These are phyloP conservation scores for Drosophila falleni DNA, from an alignment of 2,888 invertebrate genomes.

Conservation along the genomic window DNA sequence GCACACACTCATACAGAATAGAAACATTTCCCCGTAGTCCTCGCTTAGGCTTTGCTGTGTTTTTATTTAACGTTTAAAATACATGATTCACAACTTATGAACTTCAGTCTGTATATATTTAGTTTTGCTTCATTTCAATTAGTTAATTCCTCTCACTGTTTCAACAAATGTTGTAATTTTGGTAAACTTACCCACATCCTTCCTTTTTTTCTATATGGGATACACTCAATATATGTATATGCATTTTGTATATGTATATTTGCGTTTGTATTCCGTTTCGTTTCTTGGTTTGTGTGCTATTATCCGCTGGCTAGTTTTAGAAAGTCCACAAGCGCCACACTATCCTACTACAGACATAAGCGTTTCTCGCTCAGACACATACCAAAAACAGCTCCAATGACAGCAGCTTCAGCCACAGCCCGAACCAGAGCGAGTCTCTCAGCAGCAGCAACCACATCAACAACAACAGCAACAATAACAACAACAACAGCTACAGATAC, in stretches of 20 bases:
- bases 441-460: slow-evolving; percentile 26
- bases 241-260: slow-evolving; percentile 6
- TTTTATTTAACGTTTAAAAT: not conserved
- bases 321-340: slow-evolving; percentile 80
- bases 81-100: not conserved
- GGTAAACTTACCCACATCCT: slow-evolving; percentile 37
- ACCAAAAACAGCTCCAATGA: slow-evolving; percentile 77
- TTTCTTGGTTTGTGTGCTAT: slow-evolving; percentile 65
- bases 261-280: slow-evolving; percentile 43
- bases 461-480: slow-evolving; percentile 40
- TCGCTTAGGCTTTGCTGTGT: slow-evolving; percentile 38
- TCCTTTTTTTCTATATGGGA: slow-evolving; percentile 2
- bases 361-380: slow-evolving; percentile 83
- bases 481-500: slow-evolving; percentile 45
- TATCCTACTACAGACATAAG: slow-evolving; percentile 83
- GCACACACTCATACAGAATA: not conserved
- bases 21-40: slow-evolving; percentile 32
- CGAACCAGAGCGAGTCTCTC: slow-evolving; percentile 67
- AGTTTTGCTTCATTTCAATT: slow-evolving; percentile 1
- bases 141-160: slow-evolving; percentile 1
- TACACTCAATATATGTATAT: slow-evolving; percentile 8
- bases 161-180: slow-evolving; percentile 12
- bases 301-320: slow-evolving; percentile 80
- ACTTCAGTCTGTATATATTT: slow-evolving; percentile 19
- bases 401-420: slow-evolving; percentile 54